Percentiles rank a stretch among this genome's conserved stretches.
These are phyloP conservation scores for Ceratosolen fusciceps DNA, from an alignment of 1,140 invertebrate genomes.

Conservation along the genomic window DNA sequence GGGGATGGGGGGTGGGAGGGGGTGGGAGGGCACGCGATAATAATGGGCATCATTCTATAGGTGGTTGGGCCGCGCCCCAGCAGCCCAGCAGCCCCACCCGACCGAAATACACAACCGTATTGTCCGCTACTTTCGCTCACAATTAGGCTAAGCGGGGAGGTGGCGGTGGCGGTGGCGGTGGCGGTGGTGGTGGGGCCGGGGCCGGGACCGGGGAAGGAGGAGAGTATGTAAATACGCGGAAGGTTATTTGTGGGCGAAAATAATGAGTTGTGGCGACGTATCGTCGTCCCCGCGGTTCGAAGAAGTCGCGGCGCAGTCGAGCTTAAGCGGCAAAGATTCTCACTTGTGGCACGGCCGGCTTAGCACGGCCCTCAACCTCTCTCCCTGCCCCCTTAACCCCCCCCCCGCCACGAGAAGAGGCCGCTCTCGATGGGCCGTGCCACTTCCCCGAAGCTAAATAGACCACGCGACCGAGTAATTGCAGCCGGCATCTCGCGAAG, in stretches of 20 bases:
- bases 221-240: neutral
- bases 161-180: no score
- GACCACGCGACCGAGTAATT: conserved; percentile 67
- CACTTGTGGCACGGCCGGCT: neutral
- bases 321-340: neutral
- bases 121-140: neutral
- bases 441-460: conserved; percentile 65
- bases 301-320: neutral
- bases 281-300: neutral
- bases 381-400: neutral
- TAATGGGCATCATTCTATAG: neutral
- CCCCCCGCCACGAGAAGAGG: conserved; percentile 24
- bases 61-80: neutral
- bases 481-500: conserved; percentile 57
- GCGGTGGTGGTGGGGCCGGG: no score
- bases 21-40: neutral
- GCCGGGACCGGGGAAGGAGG: no score
- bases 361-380: neutral
- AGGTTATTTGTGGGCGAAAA: conserved; percentile 19
- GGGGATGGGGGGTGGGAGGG: neutral
- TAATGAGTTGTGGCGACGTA: conserved; percentile 35
- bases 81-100: no score
- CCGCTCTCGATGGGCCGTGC: conserved; percentile 62
- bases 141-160: conserved; percentile 1
- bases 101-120: neutral